Base-by-base conservation (phyloP, 2,113 vertebrate species). In the Cololabis saira region DNA sequence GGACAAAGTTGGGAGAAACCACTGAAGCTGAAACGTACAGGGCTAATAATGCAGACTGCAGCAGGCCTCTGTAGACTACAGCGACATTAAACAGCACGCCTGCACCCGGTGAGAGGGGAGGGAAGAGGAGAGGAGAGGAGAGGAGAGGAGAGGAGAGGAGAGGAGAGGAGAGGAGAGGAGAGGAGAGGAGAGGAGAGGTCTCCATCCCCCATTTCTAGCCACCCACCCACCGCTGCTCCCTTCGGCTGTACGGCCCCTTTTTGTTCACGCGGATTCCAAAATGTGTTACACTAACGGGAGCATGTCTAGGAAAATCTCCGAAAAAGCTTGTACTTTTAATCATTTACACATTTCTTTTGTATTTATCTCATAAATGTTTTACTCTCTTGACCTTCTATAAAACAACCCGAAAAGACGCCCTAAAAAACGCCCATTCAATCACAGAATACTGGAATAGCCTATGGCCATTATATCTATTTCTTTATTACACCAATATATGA, bases 181-280 rank as follows among this genome's bases (percentile, higher is more conserved):
- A n/a, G n/a, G n/a, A n/a, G 57, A 8, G 40, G 55, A 71, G 64
- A 27, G 43, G n/a, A 45, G n/a, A 80, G 74, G 70, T 76, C 76
- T 88, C 83, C 86, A 86, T 84, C 80, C 85, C 83, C 82, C 83
- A 75, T 67, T 65, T 56, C 53, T 56, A 59, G 24, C 62, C 70
- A 69, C 82, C 62, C 70, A 69, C 82, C 85, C 80, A 75, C 67
- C 45, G 50, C 78, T 67, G 69, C 80, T 50, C 37, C 57, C 66
- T 67, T 80, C 84, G 69, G 75, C 81, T 83, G 79, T 84, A 83
- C 74, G 71, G 76, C 70, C 67, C 74, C 64, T 85, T 80, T 73
- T 76, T 82, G 75, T 86, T 86, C 82, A 80, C 18, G 22, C 30
- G 18, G 76, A 19, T 69, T 74, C 78, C 1, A 18, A 44, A 65